Evolutionary conservation across 2,113 vertebrate genomes (phyloP), one percentile per base, ranked within the genome.

Genomic region (Atherinomorus stipes): DNA sequence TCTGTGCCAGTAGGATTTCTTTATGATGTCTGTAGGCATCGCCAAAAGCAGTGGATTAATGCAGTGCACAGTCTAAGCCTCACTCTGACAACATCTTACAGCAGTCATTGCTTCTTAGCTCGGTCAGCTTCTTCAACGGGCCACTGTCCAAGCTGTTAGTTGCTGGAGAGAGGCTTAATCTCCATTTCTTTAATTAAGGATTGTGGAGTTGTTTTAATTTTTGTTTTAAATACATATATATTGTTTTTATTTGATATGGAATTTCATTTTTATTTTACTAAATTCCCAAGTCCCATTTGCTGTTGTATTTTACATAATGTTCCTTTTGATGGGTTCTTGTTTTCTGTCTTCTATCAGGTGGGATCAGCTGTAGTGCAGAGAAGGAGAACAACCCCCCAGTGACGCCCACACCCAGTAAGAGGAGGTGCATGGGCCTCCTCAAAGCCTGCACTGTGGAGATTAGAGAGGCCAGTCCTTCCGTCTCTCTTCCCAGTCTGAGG

Each of bases 311-410:
- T 34, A 34, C 78, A 65, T 59, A 65, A 72, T 79, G 22, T 26
- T 26, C 19, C 40, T 58, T 65, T 77, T 69, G 19, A 73, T 61
- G 19, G 12, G 8, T 58, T 40, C 1, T 15, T 70, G 38, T 42
- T 7, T 40, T 31, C 21, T 1, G 19, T 18, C 18, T 22, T 26
- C 25, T 60, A 63, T 66, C 85, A 94, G 93, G 87, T 81, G 76
- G 25, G 22, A 50, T 51, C 68, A 68, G 58, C 34, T 26, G n/a
- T 58, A 53, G 67, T 9, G 61, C 26, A 76, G 81, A 70, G n/a
- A 93, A 91, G 65, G 93, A 95, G 74, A 93, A 94, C 87, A 52
- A 70, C 71, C 68, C 77, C 28, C 78, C 75, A n/a, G 18, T 22
- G 31, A 74, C 73, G 1, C 88, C 92, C 31, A 67, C 84, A 21